Percentiles rank a stretch among this genome's conserved stretches.
Evolutionary conservation across 1,140 invertebrate genomes (phyloP).

Genomic region (Leptonema lineaticorne): DNA sequence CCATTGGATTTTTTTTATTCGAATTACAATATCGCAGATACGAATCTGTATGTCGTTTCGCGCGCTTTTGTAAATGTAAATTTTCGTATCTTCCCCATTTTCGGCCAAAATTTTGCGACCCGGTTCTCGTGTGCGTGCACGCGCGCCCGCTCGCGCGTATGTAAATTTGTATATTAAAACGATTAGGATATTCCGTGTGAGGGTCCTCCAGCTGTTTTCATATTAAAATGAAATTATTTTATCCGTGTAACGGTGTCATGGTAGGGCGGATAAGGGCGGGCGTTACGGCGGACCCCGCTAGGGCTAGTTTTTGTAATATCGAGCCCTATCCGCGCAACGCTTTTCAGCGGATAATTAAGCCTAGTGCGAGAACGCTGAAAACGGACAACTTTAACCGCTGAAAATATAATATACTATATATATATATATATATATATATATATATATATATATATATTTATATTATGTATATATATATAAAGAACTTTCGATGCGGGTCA

Average conservation of each 20-base stretch:
- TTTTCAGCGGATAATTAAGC: not conserved
- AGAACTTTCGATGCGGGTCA: too few species aligned
- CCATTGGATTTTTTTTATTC: not conserved
- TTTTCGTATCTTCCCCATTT: not conserved
- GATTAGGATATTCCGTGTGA: conserved; percentile 11
- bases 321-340: too few species aligned
- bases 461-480: too few species aligned
- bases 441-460: too few species aligned
- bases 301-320: not conserved
- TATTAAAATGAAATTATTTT: conserved; percentile 18
- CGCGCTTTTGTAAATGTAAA: conserved; percentile 6
- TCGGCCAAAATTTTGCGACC: conserved; percentile 2
- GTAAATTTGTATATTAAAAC: conserved; percentile 20
- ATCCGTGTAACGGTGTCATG: not conserved
- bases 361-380: not conserved
- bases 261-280: too few species aligned
- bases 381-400: not conserved
- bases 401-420: too few species aligned
- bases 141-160: not conserved
- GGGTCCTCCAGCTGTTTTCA: conserved; percentile 16
- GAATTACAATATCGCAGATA: not conserved
- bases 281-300: too few species aligned
- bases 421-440: too few species aligned
- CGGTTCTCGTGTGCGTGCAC: not conserved
- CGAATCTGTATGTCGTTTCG: not conserved